A percentile compares a stretch with the other conserved stretches of the same genome.
phyloP scores from a whole-genome alignment of 2,797 vertebrate species.

The Parotocinclus haroldoi region DNA sequence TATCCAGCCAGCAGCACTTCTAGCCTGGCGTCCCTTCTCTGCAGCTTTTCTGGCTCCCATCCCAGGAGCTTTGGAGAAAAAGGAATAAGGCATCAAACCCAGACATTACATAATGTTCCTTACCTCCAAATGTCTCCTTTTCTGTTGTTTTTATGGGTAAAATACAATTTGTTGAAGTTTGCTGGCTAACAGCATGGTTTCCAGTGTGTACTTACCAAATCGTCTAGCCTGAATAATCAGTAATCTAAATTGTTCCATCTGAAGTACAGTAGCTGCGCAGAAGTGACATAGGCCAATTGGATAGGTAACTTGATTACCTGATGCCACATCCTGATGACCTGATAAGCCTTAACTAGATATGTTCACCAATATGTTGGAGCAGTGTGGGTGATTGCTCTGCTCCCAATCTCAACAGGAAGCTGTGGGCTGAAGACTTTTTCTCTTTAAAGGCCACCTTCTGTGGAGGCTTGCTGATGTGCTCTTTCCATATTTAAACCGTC shows the following conservation, averaged over 20 bases:
- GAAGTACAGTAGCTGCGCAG: conserved; percentile 4
- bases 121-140: conserved; percentile 42
- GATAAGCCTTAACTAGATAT: neutral
- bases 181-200: conserved; percentile 10
- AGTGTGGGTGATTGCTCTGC: conserved; percentile 37
- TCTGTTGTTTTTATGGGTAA: conserved; percentile 21
- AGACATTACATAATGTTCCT: conserved; percentile 57
- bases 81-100: conserved; percentile 56
- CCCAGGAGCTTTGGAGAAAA: conserved; percentile 56
- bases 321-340: conserved; percentile 9
- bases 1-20: conserved; percentile 57
- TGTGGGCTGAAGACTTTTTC: conserved; percentile 41
- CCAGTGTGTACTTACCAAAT: neutral
- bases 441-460: conserved; percentile 26
- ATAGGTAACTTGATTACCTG: conserved; percentile 2
- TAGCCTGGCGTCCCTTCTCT: conserved; percentile 55
- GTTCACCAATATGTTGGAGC: conserved; percentile 16
- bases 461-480: conserved; percentile 56
- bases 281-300: neutral
- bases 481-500: conserved; percentile 65
- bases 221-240: neutral
- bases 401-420: conserved; percentile 39
- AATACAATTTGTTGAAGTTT: conserved; percentile 22
- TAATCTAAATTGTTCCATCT: conserved; percentile 2
- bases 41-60: conserved; percentile 50